Conservation (phyloP, 53 echinoderm and acorn worm genomes). For the Apostichopus leukothele region DNA sequence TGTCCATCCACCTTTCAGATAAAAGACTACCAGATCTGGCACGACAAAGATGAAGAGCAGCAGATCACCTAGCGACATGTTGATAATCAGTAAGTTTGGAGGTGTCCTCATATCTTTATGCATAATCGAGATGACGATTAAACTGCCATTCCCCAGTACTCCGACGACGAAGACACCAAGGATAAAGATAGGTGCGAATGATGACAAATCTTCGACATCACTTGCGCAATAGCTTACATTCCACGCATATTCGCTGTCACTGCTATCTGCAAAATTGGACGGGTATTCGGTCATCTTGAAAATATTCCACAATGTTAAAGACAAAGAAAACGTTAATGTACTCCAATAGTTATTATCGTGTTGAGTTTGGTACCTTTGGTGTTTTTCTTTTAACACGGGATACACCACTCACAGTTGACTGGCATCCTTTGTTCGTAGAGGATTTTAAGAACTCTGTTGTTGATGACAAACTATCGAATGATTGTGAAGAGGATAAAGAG, state of each 20-base stretch:
- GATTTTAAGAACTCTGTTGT: no score
- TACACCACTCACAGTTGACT: no score
- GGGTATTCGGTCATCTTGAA: neutral
- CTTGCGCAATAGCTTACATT: neutral
- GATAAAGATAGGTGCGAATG: constrained; percentile 47
- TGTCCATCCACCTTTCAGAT: constrained; percentile 51
- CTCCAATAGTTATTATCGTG: no score
- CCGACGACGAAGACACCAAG: constrained; percentile 59
- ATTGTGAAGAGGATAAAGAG: no score
- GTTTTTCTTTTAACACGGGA: no score
- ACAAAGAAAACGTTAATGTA: no score
- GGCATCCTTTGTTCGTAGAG: no score
- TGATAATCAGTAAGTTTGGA: constrained; percentile 83
- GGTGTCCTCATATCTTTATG: constrained; percentile 89
- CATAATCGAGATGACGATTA: constrained; percentile 74
- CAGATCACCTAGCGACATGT: constrained; percentile 81
- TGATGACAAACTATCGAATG: no score
- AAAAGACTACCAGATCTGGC: constrained; percentile 66
- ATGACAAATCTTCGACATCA: neutral
- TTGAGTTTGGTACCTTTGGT: no score
- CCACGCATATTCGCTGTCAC: no score
- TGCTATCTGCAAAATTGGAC: neutral
- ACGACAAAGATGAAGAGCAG: constrained; percentile 65
- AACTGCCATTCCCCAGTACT: constrained; percentile 75
- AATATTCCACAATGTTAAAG: neutral